Conservation (phyloP, 1,140 invertebrate species). For the Leptinotarsa texana region DNA sequence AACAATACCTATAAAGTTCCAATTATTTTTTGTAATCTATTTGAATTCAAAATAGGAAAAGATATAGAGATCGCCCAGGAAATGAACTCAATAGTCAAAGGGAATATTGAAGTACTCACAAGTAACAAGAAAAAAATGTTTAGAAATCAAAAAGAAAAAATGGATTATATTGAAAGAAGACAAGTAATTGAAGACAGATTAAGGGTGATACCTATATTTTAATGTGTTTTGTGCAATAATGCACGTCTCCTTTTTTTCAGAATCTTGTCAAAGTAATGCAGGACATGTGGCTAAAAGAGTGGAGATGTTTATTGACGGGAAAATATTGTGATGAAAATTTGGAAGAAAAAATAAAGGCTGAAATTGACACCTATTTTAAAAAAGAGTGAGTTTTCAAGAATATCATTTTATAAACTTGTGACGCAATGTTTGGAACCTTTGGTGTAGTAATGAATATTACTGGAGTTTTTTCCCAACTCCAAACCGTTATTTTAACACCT, state of each 20-base stretch:
- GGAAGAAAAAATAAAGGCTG: constrained; percentile 32
- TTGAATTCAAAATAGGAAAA: constrained; percentile 11
- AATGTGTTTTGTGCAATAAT: not conserved
- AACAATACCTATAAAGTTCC: not conserved
- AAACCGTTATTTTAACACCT: too few relatives aligned
- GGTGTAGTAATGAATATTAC: too few relatives aligned
- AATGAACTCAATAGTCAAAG: constrained; percentile 29
- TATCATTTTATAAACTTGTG: not conserved
- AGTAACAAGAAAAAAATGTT: constrained; percentile 29
- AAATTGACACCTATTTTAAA: constrained; percentile 34
- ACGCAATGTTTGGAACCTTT: too few relatives aligned
- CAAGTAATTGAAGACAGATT: constrained; percentile 34
- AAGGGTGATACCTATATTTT: constrained; percentile 33
- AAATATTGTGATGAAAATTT: constrained; percentile 40
- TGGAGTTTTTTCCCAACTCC: too few relatives aligned
- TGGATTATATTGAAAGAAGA: constrained; percentile 28
- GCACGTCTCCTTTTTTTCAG: constrained; percentile 37
- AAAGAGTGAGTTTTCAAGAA: constrained; percentile 35
- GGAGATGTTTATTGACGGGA: constrained; percentile 49
- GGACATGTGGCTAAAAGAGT: constrained; percentile 45
- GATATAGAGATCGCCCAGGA: constrained; percentile 32
- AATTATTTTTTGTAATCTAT: not conserved
- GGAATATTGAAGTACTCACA: constrained; percentile 34
- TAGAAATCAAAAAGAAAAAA: constrained; percentile 31
- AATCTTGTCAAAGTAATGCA: constrained; percentile 43